These are phyloP conservation scores for Rousettus leschenaultii DNA, from an alignment of 2,113 vertebrate genomes.

Conservation along the genomic window DNA sequence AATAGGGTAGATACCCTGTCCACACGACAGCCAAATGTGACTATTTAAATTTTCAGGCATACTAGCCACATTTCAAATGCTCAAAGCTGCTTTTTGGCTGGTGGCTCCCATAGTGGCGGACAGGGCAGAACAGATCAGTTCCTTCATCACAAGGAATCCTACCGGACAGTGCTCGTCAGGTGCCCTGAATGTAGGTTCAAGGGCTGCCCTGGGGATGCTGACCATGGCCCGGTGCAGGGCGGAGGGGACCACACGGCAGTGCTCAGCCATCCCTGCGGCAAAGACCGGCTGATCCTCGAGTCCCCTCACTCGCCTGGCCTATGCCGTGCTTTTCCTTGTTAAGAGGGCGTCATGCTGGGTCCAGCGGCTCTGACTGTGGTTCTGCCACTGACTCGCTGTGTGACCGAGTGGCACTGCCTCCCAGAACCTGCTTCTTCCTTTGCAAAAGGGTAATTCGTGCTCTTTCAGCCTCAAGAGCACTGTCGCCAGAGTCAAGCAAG, in stretches of 20 bases:
- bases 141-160: not conserved
- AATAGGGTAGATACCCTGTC: too few species aligned
- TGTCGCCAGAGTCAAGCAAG: not conserved
- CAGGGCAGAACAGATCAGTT: not conserved
- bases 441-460: not conserved
- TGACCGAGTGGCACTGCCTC: fast-evolving
- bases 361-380: not conserved
- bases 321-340: not conserved
- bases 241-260: fast-evolving
- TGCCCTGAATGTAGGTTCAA: fast-evolving
- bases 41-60: not conserved
- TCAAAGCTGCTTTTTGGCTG: not conserved
- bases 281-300: fast-evolving
- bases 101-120: not conserved
- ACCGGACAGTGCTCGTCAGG: fast-evolving
- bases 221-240: fast-evolving
- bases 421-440: not conserved
- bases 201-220: fast-evolving
- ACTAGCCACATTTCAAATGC: not conserved
- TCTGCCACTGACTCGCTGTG: fast-evolving
- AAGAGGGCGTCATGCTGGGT: not conserved
- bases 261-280: fast-evolving
- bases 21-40: fast-evolving
- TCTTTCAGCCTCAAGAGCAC: not conserved
- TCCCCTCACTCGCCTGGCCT: not conserved